Evolutionary conservation across 1,140 invertebrate genomes (phyloP).

Genomic region (Triops longicaudatus): DNA sequence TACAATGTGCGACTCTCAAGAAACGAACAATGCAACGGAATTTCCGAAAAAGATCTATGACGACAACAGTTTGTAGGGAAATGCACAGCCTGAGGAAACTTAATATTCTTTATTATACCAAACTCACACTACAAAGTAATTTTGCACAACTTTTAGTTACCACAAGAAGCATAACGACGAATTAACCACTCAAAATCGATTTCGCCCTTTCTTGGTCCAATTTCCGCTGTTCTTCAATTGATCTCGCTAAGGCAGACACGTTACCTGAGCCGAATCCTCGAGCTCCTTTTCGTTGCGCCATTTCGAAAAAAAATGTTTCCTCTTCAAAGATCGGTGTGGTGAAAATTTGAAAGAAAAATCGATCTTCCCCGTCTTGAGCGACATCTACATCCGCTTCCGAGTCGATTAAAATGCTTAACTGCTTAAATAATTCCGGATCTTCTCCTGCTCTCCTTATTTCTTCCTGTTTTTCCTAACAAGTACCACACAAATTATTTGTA

Average conservation of each 20-base stretch:
- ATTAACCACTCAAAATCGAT: too few species aligned
- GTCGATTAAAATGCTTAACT: conserved; percentile 35
- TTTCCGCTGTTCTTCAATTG: conserved; percentile 34
- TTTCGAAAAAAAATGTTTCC: conserved; percentile 49
- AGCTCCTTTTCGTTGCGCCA: conserved; percentile 46
- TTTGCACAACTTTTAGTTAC: too few species aligned
- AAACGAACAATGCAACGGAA: too few species aligned
- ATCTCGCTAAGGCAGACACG: conserved; percentile 44
- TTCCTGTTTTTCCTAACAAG: conserved; percentile 35
- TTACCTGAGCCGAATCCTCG: conserved; percentile 48
- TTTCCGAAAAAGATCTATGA: too few species aligned
- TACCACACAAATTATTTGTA: background rate
- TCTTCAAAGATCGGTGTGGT: conserved; percentile 44
- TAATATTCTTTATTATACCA: too few species aligned
- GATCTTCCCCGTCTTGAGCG: conserved; percentile 31
- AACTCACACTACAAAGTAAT: too few species aligned
- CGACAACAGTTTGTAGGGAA: too few species aligned
- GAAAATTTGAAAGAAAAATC: conserved; percentile 49
- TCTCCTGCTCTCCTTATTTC: conserved; percentile 38
- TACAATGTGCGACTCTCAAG: too few species aligned
- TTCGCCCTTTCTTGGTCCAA: background rate
- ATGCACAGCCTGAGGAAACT: too few species aligned
- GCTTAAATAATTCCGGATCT: conserved; percentile 34
- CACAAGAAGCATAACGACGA: too few species aligned
- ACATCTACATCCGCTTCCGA: conserved; percentile 33